Evolutionary conservation across 2,113 vertebrate species (phyloP), one percentile per base, ranked within the genome.

Genomic region (Arenaria interpres): DNA sequence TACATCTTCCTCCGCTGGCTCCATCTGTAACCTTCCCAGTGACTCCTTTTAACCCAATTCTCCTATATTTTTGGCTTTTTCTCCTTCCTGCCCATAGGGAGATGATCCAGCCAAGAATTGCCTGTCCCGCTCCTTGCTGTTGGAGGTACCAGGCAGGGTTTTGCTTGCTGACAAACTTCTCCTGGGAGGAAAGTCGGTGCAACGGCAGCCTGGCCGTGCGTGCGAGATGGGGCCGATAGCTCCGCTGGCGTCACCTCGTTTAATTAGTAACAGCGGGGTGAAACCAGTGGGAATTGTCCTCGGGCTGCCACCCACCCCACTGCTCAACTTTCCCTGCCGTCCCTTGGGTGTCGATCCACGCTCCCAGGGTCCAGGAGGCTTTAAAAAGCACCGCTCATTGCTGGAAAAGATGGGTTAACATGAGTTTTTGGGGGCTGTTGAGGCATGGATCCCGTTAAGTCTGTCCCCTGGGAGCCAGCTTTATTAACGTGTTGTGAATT

Each of bases 391-490:
- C 18, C 2, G 2, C 18, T 53, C 6, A 2, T 53, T 19, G 9
- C 1, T 5, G 32, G 60, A 28, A 59, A 74, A 72, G 3, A 0
- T 4, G 10, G 13, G 17, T 32, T 12, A 66, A 28, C 2, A 0
- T 16, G 11, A 0, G 3, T 12, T 0, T 82, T 84, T 30, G 1
- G 15, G 25, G 9, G 9, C 5, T 28, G 0, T n/a, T n/a, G 6
- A 33, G 78, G 60, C 1, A 0, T 0, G 4, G 53, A 15, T 30
- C 20, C 41, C 2, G 1, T 84, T 81, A 53, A 14, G 25, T 64
- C 27, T 41, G 1, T 41, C 37, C 45, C 7, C 18, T 22, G 21
- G 53, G 27, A 56, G 24, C 7, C 30, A 8, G 7, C 14, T 75
- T 86, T 11, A 37, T 33, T 22, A 88, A 73, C 59, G 39, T 35